Evolutionary conservation across 2,113 vertebrate species (phyloP).

Genomic region (Carlito syrichta): DNA sequence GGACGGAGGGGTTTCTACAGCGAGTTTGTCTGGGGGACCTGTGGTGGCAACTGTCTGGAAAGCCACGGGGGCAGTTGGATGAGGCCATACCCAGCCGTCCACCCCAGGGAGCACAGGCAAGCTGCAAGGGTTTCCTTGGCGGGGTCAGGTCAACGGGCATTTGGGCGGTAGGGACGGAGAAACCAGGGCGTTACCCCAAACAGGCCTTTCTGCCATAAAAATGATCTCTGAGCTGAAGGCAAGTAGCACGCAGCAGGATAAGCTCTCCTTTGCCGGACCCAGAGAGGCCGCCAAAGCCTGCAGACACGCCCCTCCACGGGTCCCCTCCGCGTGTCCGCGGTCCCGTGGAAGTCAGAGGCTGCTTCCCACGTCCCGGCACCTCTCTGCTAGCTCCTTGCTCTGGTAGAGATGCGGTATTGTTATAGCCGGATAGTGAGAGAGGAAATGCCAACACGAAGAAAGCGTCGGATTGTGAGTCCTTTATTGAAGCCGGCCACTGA

Average conservation of each 20-base stretch:
- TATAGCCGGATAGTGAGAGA: no score
- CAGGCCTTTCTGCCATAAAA: background rate
- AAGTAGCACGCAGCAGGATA: background rate
- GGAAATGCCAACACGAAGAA: no score
- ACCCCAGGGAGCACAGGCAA: background rate
- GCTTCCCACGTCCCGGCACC: no score
- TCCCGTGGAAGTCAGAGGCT: no score
- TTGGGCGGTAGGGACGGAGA: background rate
- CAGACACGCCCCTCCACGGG: no score
- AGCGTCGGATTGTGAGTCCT: no score
- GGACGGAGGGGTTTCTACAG: background rate
- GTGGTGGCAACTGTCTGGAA: background rate
- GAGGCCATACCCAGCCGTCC: background rate
- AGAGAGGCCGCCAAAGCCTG: no score
- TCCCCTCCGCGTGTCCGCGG: no score
- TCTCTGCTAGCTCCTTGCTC: no score
- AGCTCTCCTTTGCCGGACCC: background rate
- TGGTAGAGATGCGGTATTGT: no score
- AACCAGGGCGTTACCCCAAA: background rate
- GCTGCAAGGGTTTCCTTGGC: rapidly evolving
- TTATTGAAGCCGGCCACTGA: no score
- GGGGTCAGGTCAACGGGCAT: no score
- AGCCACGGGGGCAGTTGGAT: background rate
- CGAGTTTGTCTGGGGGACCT: background rate
- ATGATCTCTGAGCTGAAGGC: background rate